Conservation (phyloP, 23 tunicate genomes). For the Diplosoma virens region DNA sequence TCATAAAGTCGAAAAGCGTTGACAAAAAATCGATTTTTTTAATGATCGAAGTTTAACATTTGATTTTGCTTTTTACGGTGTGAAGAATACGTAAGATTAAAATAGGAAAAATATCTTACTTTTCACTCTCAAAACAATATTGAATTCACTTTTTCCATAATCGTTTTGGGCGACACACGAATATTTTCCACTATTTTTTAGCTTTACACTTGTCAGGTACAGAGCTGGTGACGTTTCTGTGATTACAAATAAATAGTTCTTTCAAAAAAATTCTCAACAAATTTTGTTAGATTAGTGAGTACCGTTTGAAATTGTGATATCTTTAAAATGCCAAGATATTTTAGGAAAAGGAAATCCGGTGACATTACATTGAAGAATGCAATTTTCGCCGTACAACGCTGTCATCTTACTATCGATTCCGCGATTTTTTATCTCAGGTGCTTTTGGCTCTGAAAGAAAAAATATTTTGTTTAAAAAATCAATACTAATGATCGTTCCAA, state of each 20-base stretch:
- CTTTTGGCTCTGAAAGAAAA: too few species aligned
- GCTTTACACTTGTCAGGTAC: slow-evolving; percentile 1
- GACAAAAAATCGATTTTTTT: too few species aligned
- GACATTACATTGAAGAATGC: slow-evolving; percentile 20
- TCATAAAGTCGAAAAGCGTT: too few species aligned
- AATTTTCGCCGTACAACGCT: slow-evolving; percentile 37
- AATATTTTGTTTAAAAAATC: too few species aligned
- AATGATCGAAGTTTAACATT: too few species aligned
- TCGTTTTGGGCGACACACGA: slow-evolving; percentile 52
- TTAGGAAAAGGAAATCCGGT: slow-evolving; percentile 34
- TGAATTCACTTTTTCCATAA: not conserved
- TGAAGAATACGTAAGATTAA: too few species aligned
- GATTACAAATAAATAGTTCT: not conserved
- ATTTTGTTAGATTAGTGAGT: not conserved
- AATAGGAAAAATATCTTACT: too few species aligned
- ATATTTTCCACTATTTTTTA: slow-evolving; percentile 40
- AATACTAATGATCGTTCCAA: too few species aligned
- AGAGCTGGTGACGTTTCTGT: not conserved
- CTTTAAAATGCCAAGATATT: slow-evolving; percentile 19
- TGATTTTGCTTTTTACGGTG: too few species aligned
- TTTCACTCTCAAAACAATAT: not conserved
- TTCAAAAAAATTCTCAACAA: too few species aligned
- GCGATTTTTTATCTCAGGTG: too few species aligned
- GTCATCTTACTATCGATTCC: too few species aligned
- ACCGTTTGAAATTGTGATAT: not conserved